phyloP scores from a whole-genome alignment of 2,888 invertebrate genomes.

The Polyploca ridens region DNA sequence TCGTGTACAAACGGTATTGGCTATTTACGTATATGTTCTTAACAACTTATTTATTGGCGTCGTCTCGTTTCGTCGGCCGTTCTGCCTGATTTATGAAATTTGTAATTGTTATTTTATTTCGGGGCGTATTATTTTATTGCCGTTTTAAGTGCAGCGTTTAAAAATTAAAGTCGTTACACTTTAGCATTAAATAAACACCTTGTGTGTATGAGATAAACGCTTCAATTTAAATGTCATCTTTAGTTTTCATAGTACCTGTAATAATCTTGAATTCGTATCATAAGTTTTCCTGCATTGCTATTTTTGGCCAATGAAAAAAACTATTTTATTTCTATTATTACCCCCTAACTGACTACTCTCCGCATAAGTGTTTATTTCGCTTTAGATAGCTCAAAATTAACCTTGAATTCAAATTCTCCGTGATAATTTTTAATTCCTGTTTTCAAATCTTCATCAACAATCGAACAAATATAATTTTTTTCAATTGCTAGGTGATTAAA shows the following conservation, averaged over 20 bases:
- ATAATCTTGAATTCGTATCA: not conserved
- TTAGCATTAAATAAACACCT: slow-evolving; percentile 2
- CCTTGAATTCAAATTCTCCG: not conserved
- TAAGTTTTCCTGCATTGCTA: not conserved
- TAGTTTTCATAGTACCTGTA: not conserved
- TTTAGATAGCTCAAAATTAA: not conserved
- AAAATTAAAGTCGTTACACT: slow-evolving; percentile 4
- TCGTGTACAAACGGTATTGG: slow-evolving; percentile 8
- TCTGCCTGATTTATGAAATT: slow-evolving; percentile 7
- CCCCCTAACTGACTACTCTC: too few species aligned
- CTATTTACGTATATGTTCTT: not conserved
- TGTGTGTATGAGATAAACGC: not conserved
- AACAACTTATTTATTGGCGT: slow-evolving; percentile 6
- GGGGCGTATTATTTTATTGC: slow-evolving; percentile 8
- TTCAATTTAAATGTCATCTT: not conserved
- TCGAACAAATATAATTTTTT: not conserved
- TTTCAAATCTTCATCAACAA: not conserved
- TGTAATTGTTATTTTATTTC: slow-evolving; percentile 8
- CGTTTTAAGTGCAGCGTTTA: slow-evolving; percentile 3
- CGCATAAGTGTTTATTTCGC: not conserved
- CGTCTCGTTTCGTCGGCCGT: slow-evolving; percentile 7
- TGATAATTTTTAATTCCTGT: not conserved
- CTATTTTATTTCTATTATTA: not conserved
- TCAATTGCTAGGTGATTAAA: slow-evolving; percentile 9
- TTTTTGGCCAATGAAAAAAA: not conserved